These are phyloP conservation scores for Proisotoma minuta DNA, from an alignment of 2,888 invertebrate genomes.

Conservation along the genomic window DNA sequence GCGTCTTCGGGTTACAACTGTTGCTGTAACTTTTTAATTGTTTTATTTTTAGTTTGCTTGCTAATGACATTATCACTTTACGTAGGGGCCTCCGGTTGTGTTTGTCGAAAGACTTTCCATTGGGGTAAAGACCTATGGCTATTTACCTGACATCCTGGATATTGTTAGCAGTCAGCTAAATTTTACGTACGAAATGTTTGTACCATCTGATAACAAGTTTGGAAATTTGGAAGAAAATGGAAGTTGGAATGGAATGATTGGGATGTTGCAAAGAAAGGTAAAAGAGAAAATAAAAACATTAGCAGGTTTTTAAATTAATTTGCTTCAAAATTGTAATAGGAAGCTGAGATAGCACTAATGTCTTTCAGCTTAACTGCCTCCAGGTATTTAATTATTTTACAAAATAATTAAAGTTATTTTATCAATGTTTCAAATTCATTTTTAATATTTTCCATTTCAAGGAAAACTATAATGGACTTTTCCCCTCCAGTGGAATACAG, in stretches of 20 bases:
- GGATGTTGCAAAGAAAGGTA: slow-evolving; percentile 40
- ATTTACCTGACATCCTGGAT: slow-evolving; percentile 42
- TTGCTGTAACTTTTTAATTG: slow-evolving; percentile 24
- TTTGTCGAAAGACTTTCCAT: slow-evolving; percentile 17
- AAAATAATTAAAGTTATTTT: too few species aligned
- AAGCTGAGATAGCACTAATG: slow-evolving; percentile 43
- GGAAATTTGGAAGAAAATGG: slow-evolving; percentile 32
- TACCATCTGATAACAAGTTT: slow-evolving; percentile 38
- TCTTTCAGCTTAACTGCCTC: slow-evolving; percentile 38
- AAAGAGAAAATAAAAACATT: background rate
- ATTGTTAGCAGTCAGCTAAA: slow-evolving; percentile 34
- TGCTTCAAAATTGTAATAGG: slow-evolving; percentile 21
- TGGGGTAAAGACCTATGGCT: slow-evolving; percentile 25
- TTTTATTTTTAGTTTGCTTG: too few species aligned
- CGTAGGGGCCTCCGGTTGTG: slow-evolving; percentile 42
- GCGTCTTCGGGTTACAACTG: slow-evolving; percentile 38
- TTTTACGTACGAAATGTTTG: slow-evolving; percentile 38
- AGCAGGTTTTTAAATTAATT: background rate
- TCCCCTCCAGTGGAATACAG: slow-evolving; percentile 45
- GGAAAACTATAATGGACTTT: slow-evolving; percentile 42
- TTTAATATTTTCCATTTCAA: too few species aligned
- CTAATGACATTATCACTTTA: slow-evolving; percentile 10
- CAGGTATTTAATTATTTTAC: too few species aligned
- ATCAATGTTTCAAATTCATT: too few species aligned
- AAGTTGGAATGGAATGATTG: slow-evolving; percentile 46